phyloP scores from a whole-genome alignment of 2,113 vertebrate species.

The Micromys minutus region DNA sequence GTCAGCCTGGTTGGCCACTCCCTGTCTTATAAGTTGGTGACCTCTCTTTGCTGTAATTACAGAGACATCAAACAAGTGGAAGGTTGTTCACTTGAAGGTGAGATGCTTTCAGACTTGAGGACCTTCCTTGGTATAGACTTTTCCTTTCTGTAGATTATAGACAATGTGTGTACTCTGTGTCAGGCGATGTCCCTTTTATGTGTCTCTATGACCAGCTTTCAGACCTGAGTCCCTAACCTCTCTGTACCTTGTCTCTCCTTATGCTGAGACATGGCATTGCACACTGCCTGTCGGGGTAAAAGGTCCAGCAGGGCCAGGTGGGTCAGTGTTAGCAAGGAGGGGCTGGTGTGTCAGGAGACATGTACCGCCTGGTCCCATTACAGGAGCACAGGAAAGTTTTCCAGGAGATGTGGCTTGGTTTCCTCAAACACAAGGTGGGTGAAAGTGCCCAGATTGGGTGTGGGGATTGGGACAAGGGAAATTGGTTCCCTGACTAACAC shows the following conservation, averaged over 20 bases:
- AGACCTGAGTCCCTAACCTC: no score
- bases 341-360: no score
- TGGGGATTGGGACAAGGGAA: no score
- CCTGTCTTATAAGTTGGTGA: fast-evolving
- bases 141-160: not conserved
- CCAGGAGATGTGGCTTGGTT: conserved; percentile 94
- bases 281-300: not conserved
- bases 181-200: no score
- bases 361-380: not conserved
- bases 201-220: not conserved
- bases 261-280: not conserved
- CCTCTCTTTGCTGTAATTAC: fast-evolving
- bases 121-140: not conserved
- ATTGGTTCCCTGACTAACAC: fast-evolving
- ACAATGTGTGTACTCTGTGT: not conserved
- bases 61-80: conserved; percentile 91
- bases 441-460: fast-evolving
- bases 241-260: not conserved
- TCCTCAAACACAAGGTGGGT: conserved; percentile 92
- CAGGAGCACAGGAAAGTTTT: conserved; percentile 94
- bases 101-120: not conserved
- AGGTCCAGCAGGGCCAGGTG: not conserved
- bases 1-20: not conserved
- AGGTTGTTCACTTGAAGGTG: conserved; percentile 91
- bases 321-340: fast-evolving